Percentiles rank a stretch among this genome's conserved stretches.
phyloP scores from a whole-genome alignment of 2,797 vertebrate genomes.

The Tachyglossus aculeatus region DNA sequence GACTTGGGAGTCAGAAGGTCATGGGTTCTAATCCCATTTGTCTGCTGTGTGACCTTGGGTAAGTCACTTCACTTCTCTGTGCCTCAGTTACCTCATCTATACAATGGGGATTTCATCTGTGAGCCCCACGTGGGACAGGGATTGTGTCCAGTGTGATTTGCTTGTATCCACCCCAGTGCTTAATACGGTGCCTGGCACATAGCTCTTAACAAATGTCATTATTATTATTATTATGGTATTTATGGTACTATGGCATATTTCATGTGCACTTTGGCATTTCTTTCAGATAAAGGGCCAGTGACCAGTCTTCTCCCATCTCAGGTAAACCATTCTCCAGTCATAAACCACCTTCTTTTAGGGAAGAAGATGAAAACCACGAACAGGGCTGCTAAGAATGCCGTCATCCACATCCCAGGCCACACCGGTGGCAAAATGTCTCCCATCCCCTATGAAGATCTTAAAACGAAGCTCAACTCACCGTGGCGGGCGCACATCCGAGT shows the following conservation, averaged over 20 bases:
- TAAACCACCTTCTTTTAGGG: conserved; percentile 96
- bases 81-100: no score
- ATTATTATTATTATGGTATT: no score
- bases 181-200: no score
- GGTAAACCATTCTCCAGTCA: conserved; percentile 88
- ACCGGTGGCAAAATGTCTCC: conserved; percentile 74
- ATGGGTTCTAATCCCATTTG: no score
- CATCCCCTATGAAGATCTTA: conserved; percentile 76
- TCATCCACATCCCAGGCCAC: conserved; percentile 73
- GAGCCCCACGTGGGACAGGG: no score
- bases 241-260: not conserved
- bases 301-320: conserved; percentile 91
- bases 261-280: conserved; percentile 33
- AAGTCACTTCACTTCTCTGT: no score
- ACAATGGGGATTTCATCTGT: no score
- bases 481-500: conserved; percentile 92
- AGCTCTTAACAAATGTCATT: no score
- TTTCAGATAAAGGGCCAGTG: conserved; percentile 91
- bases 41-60: no score
- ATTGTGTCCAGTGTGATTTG: no score
- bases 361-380: conserved; percentile 80
- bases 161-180: no score
- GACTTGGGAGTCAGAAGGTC: no score
- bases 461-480: conserved; percentile 81
- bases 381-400: conserved; percentile 73